phyloP scores from a whole-genome alignment of 37 sponge, comb jelly and placozoan genomes.

The Theonella swinhoei region DNA sequence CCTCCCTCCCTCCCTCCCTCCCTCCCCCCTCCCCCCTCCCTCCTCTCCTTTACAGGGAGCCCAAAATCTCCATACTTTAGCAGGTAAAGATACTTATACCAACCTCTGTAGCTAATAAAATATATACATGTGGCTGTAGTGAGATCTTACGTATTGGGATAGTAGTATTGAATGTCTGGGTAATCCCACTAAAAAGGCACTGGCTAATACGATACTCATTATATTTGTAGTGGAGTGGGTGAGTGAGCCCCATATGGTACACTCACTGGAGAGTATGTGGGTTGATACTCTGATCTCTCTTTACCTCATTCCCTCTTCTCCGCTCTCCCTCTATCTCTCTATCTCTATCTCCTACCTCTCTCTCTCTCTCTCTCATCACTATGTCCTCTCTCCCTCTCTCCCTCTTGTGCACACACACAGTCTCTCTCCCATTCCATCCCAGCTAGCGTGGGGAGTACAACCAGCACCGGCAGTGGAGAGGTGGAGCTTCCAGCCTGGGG shows the following conservation, averaged over 20 bases:
- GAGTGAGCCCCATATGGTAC: too few relatives aligned
- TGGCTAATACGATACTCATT: too few relatives aligned
- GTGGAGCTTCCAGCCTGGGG: background rate
- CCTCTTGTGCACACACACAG: constrained; percentile 10
- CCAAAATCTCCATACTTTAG: constrained; percentile 19
- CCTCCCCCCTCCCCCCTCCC: background rate
- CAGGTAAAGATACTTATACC: background rate
- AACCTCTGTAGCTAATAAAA: background rate
- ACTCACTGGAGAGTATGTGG: too few relatives aligned
- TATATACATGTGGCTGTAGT: background rate
- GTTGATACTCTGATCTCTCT: too few relatives aligned
- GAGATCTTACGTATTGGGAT: too few relatives aligned
- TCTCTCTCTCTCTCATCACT: background rate
- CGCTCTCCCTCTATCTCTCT: background rate
- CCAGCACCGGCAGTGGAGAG: constrained; percentile 42
- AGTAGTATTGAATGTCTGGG: too few relatives aligned
- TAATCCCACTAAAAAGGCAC: too few relatives aligned
- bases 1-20: background rate
- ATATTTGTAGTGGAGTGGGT: too few relatives aligned
- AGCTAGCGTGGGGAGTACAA: constrained; percentile 69
- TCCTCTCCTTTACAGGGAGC: background rate
- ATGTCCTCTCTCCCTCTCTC: background rate
- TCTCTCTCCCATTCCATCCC: constrained; percentile 69
- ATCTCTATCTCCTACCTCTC: background rate
- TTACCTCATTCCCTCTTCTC: background rate